Evolutionary conservation across 2,797 vertebrate species (phyloP).

Genomic region (Tragelaphus oryx): DNA sequence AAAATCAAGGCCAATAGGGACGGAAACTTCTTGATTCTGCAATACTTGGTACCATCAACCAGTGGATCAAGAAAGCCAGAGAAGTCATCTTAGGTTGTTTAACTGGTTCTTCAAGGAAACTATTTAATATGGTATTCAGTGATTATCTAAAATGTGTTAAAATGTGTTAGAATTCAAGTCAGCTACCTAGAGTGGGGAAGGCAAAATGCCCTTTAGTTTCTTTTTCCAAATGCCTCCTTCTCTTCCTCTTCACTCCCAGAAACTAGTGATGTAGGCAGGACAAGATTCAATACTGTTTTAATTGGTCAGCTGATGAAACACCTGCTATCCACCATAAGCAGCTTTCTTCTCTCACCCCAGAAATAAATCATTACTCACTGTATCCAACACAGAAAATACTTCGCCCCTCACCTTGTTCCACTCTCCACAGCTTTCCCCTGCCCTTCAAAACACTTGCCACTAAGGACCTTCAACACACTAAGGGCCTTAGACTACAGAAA

Average conservation of each 20-base stretch:
- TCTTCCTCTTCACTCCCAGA: not conserved
- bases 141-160: not conserved
- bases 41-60: not conserved
- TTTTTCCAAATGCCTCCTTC: not conserved
- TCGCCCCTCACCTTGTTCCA: not conserved
- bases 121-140: not conserved
- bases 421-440: not conserved
- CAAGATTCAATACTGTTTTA: not conserved
- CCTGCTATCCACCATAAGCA: not conserved
- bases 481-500: not conserved
- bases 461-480: not conserved
- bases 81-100: not conserved
- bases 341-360: not conserved
- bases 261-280: not conserved
- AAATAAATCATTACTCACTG: constrained; percentile 49
- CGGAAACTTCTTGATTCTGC: not conserved
- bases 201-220: not conserved
- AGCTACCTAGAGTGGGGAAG: not conserved
- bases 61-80: not conserved
- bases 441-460: not conserved
- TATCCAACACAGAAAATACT: not conserved
- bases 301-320: constrained; percentile 3
- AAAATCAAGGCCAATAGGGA: not conserved
- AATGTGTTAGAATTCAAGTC: not conserved
- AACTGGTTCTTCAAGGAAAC: not conserved